Percentiles rank a stretch among this genome's conserved stretches.
These are phyloP conservation scores for Ernsta delagoae DNA, from an alignment of 2,888 invertebrate genomes.

Conservation along the genomic window DNA sequence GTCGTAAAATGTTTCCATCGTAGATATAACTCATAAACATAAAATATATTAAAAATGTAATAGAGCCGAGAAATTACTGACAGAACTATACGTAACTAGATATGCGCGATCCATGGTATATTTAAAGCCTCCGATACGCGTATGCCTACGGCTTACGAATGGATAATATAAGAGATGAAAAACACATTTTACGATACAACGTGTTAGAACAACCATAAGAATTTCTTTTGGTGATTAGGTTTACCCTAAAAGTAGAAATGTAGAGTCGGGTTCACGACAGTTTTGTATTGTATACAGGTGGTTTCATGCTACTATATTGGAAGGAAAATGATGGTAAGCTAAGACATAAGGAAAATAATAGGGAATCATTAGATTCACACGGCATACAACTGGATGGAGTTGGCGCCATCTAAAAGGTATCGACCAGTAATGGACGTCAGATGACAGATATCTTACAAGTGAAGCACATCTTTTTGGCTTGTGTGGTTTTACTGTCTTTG, in stretches of 20 bases:
- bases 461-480: no score
- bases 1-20: not conserved
- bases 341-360: no score
- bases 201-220: slow-evolving; percentile 2
- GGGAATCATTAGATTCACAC: no score
- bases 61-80: slow-evolving; percentile 8
- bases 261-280: not conserved
- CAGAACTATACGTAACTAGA: slow-evolving; percentile 25
- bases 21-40: slow-evolving; percentile 14
- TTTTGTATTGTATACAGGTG: no score
- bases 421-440: no score
- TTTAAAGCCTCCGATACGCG: slow-evolving; percentile 13
- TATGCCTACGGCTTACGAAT: not conserved
- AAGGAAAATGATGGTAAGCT: no score
- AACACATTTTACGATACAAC: slow-evolving; percentile 14
- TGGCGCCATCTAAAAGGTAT: no score
- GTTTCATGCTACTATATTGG: no score
- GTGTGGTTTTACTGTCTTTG: no score
- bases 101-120: slow-evolving; percentile 8
- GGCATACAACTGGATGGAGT: no score
- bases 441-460: no score
- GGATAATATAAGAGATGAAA: slow-evolving; percentile 9
- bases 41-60: slow-evolving; percentile 29
- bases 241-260: not conserved
- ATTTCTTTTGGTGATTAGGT: not conserved